phyloP scores from a whole-genome alignment of 2,113 vertebrate genomes.

The Genyomyrus donnyi region DNA sequence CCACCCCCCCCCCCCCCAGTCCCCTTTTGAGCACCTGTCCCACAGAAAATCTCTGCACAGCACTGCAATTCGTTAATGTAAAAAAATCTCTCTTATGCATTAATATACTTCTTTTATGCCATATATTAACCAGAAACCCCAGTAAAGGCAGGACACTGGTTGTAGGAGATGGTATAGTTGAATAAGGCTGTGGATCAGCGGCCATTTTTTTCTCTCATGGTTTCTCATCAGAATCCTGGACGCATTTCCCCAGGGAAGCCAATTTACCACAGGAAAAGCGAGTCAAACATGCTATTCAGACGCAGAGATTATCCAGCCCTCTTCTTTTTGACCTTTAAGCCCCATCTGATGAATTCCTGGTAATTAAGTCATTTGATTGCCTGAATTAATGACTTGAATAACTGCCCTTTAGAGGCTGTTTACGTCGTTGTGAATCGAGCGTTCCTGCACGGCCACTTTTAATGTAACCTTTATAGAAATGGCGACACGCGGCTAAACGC shows the following conservation, averaged over 20 bases:
- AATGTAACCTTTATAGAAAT: constrained; percentile 77
- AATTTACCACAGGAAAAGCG: constrained; percentile 65
- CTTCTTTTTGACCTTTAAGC: constrained; percentile 77
- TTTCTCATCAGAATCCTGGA: constrained; percentile 59
- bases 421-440: constrained; percentile 71
- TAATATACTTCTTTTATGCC: neutral
- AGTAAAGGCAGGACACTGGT: neutral
- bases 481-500: constrained; percentile 62
- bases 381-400: constrained; percentile 76
- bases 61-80: neutral
- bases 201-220: constrained; percentile 35
- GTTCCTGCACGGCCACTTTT: constrained; percentile 70
- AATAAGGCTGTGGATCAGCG: constrained; percentile 56
- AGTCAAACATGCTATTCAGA: constrained; percentile 50
- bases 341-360: constrained; percentile 75
- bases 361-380: constrained; percentile 76
- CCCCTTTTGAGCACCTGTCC: neutral
- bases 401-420: constrained; percentile 77
- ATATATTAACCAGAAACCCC: neutral
- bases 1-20: neutral
- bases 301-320: constrained; percentile 48
- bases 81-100: neutral
- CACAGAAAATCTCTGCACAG: neutral
- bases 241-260: constrained; percentile 64
- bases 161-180: neutral